Conservation (phyloP, 1,140 invertebrate genomes). For the Drepana arcuata region DNA sequence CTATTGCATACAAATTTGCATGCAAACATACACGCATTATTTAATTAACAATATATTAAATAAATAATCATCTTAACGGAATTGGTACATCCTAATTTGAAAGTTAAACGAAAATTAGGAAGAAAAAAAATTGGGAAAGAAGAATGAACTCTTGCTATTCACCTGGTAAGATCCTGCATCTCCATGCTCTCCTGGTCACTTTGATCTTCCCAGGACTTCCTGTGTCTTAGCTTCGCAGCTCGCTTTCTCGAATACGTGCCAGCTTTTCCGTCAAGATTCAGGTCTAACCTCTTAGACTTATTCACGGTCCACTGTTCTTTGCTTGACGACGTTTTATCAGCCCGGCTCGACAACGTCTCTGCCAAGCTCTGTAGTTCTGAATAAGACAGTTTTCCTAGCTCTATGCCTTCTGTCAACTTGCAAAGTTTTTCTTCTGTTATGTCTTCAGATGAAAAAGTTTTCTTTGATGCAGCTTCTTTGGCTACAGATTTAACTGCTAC, state of each 20-base stretch:
- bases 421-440: constrained; percentile 47
- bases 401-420: constrained; percentile 53
- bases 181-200: constrained; percentile 65
- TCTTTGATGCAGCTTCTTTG: constrained; percentile 15
- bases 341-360: constrained; percentile 40
- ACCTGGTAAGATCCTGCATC: constrained; percentile 63
- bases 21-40: too few species aligned
- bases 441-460: constrained; percentile 24
- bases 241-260: constrained; percentile 65
- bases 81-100: too few species aligned
- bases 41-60: constrained; percentile 3
- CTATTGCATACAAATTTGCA: too few species aligned
- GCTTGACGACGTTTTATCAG: constrained; percentile 36
- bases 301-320: constrained; percentile 49
- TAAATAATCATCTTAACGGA: background rate
- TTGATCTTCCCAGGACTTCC: constrained; percentile 67
- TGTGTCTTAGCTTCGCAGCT: constrained; percentile 55
- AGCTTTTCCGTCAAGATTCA: constrained; percentile 60
- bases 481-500: constrained; percentile 2
- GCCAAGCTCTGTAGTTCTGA: constrained; percentile 55
- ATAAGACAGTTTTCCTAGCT: constrained; percentile 48
- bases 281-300: constrained; percentile 53
- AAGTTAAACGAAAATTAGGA: too few species aligned
- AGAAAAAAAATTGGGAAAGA: too few species aligned
- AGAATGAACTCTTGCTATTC: too few species aligned